Evolutionary conservation across 2,888 invertebrate genomes (phyloP).

Genomic region (Byasa hedistus): DNA sequence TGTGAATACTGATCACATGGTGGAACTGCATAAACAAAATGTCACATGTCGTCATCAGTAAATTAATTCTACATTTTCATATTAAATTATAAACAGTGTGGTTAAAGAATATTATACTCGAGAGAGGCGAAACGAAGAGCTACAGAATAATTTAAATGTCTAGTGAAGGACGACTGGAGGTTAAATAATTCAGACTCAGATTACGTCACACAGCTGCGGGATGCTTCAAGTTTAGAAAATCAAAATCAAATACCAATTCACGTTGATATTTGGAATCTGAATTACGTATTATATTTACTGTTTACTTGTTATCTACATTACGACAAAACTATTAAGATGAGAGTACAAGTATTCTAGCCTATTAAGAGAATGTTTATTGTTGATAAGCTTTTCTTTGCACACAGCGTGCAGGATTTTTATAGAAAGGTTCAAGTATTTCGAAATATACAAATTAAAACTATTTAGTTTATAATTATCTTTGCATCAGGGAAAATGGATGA

Average conservation of each 20-base stretch:
- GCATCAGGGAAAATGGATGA: no score
- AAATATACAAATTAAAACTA: no score
- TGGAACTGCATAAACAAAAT: no score
- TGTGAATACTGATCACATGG: no score
- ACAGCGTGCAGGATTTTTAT: no score
- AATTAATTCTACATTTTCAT: neutral
- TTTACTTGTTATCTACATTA: neutral
- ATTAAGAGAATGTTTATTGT: neutral
- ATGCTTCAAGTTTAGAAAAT: slow-evolving; percentile 13
- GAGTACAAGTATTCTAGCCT: neutral
- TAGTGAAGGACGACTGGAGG: slow-evolving; percentile 56
- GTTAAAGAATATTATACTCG: slow-evolving; percentile 3
- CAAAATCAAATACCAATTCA: neutral
- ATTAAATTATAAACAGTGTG: neutral
- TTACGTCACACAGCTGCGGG: slow-evolving; percentile 15
- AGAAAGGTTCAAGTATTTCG: no score
- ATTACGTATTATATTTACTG: neutral
- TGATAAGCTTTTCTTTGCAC: neutral
- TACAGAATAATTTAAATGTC: slow-evolving; percentile 72
- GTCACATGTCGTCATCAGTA: neutral
- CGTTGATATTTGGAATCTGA: neutral
- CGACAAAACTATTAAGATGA: neutral
- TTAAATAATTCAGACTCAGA: slow-evolving; percentile 64
- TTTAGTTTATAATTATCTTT: no score
- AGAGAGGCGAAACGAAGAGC: slow-evolving; percentile 54